Evolutionary conservation across 2,797 vertebrate species (phyloP).

Genomic region (Cuculus canorus): DNA sequence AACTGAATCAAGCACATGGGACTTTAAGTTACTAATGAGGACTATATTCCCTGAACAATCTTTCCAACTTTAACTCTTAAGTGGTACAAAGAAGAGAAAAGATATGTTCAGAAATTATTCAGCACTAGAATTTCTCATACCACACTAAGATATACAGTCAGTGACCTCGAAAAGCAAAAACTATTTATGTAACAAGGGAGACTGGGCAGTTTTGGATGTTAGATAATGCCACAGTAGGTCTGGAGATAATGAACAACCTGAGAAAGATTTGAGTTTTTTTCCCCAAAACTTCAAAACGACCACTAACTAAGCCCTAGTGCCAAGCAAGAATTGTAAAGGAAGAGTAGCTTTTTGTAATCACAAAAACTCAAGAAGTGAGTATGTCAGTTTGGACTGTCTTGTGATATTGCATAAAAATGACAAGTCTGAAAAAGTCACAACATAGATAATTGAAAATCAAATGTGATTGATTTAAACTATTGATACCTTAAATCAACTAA

Average conservation of each 20-base stretch:
- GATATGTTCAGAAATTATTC: not conserved
- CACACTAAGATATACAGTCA: not conserved
- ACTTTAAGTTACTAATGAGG: not conserved
- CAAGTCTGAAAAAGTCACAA: not conserved
- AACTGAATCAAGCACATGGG: not conserved
- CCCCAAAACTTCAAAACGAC: not conserved
- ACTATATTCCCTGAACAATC: not conserved
- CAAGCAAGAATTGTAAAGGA: not conserved
- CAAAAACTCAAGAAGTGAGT: not conserved
- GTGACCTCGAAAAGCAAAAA: not conserved
- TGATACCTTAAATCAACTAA: not conserved
- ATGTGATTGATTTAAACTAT: not conserved
- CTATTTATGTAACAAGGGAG: not conserved
- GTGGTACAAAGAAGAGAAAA: not conserved
- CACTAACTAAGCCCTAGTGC: not conserved
- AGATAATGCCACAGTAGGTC: not conserved
- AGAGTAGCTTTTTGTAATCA: not conserved
- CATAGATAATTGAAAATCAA: not conserved
- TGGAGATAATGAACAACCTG: not conserved
- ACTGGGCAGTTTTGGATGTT: not conserved
- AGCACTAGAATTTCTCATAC: not conserved
- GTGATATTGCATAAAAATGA: not conserved
- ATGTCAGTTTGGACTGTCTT: not conserved
- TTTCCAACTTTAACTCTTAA: not conserved
- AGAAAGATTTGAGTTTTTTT: not conserved